Percentiles rank a stretch among this genome's conserved stretches.
Evolutionary conservation across 2,113 vertebrate genomes (phyloP).

Genomic region (Origma solitaria): DNA sequence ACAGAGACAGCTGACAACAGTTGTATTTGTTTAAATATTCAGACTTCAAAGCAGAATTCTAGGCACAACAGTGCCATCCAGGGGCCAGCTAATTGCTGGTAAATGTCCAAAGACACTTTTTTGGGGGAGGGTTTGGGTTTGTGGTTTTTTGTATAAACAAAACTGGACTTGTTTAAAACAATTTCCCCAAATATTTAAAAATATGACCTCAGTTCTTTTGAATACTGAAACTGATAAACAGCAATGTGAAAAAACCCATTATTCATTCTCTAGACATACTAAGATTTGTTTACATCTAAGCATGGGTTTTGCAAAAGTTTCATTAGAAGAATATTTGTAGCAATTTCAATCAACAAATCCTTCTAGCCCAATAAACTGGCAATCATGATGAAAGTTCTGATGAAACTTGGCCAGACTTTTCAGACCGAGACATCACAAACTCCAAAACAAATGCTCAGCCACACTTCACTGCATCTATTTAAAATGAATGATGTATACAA

Average conservation of each 20-base stretch:
- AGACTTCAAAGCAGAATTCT: not conserved
- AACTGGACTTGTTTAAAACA: not conserved
- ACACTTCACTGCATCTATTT: not conserved
- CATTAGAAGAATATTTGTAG: not conserved
- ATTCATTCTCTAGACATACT: not conserved
- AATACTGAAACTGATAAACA: not conserved
- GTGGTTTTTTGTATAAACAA: not conserved
- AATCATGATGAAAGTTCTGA: not conserved
- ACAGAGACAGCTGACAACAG: not conserved
- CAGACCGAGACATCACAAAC: fast-evolving
- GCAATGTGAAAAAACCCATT: not conserved
- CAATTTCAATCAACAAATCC: not conserved
- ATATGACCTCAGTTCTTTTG: not conserved
- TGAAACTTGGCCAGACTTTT: not conserved
- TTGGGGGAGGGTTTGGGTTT: no score
- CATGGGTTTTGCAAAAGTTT: not conserved
- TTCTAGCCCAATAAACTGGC: not conserved
- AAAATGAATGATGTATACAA: not conserved
- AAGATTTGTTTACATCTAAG: not conserved
- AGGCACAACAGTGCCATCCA: slow-evolving; percentile 69
- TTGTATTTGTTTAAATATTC: not conserved
- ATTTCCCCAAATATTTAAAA: not conserved
- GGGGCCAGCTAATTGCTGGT: not conserved
- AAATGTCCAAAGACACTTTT: not conserved
- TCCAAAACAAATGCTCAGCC: not conserved